Evolutionary conservation across 2,113 vertebrate genomes (phyloP).

Genomic region (Anolis carolinensis): DNA sequence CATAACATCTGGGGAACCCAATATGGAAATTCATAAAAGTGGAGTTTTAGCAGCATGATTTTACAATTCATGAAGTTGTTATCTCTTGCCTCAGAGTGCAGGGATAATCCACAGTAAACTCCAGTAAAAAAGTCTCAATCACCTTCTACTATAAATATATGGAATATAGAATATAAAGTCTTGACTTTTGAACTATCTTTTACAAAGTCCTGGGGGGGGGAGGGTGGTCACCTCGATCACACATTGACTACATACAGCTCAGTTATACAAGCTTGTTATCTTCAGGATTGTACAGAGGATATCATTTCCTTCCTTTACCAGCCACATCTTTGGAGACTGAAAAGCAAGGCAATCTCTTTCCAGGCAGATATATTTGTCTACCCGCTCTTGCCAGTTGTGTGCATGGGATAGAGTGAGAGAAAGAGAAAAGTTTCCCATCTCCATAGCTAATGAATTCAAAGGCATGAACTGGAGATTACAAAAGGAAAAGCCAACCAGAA

Average conservation of each 20-base stretch:
- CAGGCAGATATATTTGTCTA: background rate
- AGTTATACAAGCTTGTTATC: background rate
- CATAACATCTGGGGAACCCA: too few species aligned
- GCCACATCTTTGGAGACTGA: background rate
- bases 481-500: slow-evolving; percentile 44
- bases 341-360: slow-evolving; percentile 2
- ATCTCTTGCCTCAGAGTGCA: too few species aligned
- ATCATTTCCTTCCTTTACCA: background rate
- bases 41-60: too few species aligned
- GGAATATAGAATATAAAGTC: too few species aligned
- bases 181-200: too few species aligned
- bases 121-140: too few species aligned
- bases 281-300: background rate
- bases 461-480: slow-evolving; percentile 36
- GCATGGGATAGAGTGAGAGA: background rate
- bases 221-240: too few species aligned
- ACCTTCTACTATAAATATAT: too few species aligned
- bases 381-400: background rate
- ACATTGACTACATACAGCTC: background rate
- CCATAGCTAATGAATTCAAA: slow-evolving; percentile 59
- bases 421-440: background rate
- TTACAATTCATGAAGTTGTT: too few species aligned
- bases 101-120: too few species aligned
- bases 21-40: too few species aligned
- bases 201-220: too few species aligned